These are phyloP conservation scores for Coccyzus lansbergi DNA, from an alignment of 2,797 vertebrate genomes.

Conservation along the genomic window DNA sequence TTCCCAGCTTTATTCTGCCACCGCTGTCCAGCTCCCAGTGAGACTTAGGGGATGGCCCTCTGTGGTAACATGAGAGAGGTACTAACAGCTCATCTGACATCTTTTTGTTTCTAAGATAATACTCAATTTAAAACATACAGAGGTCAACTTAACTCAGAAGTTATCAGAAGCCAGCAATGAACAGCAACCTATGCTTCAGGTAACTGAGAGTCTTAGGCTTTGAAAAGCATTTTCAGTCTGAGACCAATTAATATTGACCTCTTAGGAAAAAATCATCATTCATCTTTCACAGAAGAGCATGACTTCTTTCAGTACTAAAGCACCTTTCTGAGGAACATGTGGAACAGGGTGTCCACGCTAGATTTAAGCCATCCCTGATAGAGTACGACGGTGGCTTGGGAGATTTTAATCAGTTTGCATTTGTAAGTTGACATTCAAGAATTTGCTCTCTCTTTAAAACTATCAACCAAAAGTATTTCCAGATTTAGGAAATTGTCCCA, in stretches of 20 bases:
- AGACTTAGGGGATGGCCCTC: background rate
- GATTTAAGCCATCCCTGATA: background rate
- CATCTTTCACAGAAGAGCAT: background rate
- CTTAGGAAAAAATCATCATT: background rate
- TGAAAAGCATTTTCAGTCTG: background rate
- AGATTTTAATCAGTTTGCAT: background rate
- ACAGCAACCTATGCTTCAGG: background rate
- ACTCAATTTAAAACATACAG: background rate
- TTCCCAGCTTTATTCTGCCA: background rate
- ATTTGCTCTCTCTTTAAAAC: slow-evolving; percentile 3
- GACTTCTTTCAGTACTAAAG: background rate
- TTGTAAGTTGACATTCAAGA: background rate
- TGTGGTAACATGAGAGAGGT: background rate
- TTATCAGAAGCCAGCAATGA: background rate
- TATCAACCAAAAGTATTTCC: background rate
- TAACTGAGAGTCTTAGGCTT: background rate
- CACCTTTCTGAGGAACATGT: background rate
- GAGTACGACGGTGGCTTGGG: background rate
- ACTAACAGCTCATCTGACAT: background rate
- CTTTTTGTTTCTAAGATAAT: background rate
- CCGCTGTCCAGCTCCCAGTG: background rate
- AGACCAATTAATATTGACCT: background rate
- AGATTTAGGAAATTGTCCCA: background rate
- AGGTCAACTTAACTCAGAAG: background rate
- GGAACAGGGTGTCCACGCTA: background rate